phyloP scores from a whole-genome alignment of 1,140 invertebrate genomes.

The Bombus polaris region DNA sequence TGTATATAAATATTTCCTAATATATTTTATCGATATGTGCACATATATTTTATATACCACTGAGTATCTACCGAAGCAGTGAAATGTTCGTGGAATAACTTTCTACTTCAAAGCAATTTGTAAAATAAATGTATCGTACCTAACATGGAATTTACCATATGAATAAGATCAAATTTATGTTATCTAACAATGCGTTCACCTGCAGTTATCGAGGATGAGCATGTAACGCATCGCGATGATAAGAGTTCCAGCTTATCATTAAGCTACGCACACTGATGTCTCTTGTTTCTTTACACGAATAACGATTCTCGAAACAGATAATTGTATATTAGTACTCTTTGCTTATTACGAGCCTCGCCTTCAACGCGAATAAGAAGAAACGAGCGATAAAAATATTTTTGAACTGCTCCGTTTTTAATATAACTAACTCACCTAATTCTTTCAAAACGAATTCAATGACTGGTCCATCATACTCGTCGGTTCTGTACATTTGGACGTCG shows the following conservation, averaged over 20 bases:
- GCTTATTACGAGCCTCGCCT: not conserved
- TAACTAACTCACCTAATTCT: constrained; percentile 85
- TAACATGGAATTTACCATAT: too few species aligned
- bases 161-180: not conserved
- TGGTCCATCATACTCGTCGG: constrained; percentile 77
- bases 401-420: too few species aligned
- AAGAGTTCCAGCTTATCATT: constrained; percentile 54
- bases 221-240: constrained; percentile 32
- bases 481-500: constrained; percentile 85
- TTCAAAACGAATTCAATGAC: constrained; percentile 84
- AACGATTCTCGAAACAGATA: constrained; percentile 37
- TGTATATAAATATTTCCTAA: too few species aligned
- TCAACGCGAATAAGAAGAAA: too few species aligned
- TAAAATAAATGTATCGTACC: not conserved
- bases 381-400: not conserved
- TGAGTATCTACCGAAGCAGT: too few species aligned
- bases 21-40: too few species aligned
- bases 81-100: not conserved
- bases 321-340: not conserved
- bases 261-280: constrained; percentile 19
- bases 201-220: not conserved
- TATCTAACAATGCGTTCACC: constrained; percentile 41
- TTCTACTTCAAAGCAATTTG: not conserved
- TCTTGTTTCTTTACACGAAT: constrained; percentile 30
- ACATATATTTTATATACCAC: too few species aligned